phyloP scores from a whole-genome alignment of 2,797 vertebrate species.

The Miichthys miiuy region DNA sequence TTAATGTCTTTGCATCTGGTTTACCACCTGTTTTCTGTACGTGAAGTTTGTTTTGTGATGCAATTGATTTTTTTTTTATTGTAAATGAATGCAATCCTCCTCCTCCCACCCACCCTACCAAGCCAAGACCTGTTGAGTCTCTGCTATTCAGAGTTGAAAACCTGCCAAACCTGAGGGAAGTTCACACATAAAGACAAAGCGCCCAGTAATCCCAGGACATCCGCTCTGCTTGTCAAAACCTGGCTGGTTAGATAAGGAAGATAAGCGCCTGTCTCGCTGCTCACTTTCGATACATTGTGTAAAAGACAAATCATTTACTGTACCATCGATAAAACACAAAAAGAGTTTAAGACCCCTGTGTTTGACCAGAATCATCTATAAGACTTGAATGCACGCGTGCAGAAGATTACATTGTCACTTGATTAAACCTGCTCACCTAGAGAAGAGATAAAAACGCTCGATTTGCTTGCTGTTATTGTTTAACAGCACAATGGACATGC shows the following conservation, averaged over 20 bases:
- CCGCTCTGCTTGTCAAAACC: constrained; percentile 5
- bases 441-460: not conserved
- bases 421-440: not conserved
- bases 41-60: not conserved
- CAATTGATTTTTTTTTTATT: not conserved
- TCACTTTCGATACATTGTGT: not conserved
- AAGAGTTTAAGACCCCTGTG: not conserved
- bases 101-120: not conserved
- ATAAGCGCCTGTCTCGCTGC: not conserved
- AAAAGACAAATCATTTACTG: constrained; percentile 15
- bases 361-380: constrained; percentile 22
- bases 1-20: constrained; percentile 25
- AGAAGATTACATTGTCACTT: not conserved
- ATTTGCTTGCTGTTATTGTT: constrained; percentile 43
- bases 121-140: not conserved
- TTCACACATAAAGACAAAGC: constrained; percentile 5
- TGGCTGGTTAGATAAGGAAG: constrained; percentile 6
- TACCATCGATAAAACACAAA: constrained; percentile 7
- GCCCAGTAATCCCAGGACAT: not conserved
- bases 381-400: too few relatives aligned
- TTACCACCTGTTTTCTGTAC: constrained; percentile 29
- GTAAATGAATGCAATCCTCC: not conserved
- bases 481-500: constrained; percentile 47
- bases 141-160: constrained; percentile 22
- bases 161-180: constrained; percentile 44